Percentiles rank a stretch among this genome's conserved stretches.
Conservation (phyloP, 1,140 invertebrate genomes). For the Nephotettix cincticeps region DNA sequence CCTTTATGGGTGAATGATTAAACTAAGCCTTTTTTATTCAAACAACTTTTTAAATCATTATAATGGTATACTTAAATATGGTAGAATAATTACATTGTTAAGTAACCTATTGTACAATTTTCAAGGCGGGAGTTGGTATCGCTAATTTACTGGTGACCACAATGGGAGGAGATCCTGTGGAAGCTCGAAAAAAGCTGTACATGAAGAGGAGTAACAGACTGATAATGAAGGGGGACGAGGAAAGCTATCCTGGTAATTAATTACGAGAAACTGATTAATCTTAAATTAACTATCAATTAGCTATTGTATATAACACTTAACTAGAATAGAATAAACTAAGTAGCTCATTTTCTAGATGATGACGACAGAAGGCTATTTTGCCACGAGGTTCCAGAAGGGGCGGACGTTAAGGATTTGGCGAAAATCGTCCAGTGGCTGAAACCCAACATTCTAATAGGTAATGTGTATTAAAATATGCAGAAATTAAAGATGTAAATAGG, state of each 20-base stretch:
- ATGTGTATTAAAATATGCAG: constrained; percentile 27
- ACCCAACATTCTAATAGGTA: constrained; percentile 84
- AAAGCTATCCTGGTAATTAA: constrained; percentile 71
- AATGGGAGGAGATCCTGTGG: constrained; percentile 74
- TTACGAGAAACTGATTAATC: too few species aligned
- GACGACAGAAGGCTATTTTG: constrained; percentile 77
- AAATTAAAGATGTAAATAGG: too few species aligned
- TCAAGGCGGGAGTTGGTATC: constrained; percentile 85
- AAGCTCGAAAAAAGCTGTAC: constrained; percentile 65
- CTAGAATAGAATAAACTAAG: too few species aligned
- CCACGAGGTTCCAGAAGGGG: constrained; percentile 46
- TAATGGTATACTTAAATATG: too few species aligned
- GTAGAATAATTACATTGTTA: too few species aligned
- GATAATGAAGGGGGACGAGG: constrained; percentile 72
- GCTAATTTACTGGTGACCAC: constrained; percentile 83
- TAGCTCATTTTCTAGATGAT: too few species aligned
- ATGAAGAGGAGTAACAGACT: constrained; percentile 67
- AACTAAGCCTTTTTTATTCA: too few species aligned
- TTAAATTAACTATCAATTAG: too few species aligned
- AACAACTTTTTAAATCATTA: too few species aligned
- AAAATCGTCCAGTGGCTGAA: constrained; percentile 76
- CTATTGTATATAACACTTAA: too few species aligned
- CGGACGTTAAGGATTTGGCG: constrained; percentile 65
- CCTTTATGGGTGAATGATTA: too few species aligned
- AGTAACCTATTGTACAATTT: too few species aligned